Evolutionary conservation across 2,888 invertebrate genomes (phyloP), one percentile per base, ranked within the genome.

Genomic region (Caenorhabditis sp.): DNA sequence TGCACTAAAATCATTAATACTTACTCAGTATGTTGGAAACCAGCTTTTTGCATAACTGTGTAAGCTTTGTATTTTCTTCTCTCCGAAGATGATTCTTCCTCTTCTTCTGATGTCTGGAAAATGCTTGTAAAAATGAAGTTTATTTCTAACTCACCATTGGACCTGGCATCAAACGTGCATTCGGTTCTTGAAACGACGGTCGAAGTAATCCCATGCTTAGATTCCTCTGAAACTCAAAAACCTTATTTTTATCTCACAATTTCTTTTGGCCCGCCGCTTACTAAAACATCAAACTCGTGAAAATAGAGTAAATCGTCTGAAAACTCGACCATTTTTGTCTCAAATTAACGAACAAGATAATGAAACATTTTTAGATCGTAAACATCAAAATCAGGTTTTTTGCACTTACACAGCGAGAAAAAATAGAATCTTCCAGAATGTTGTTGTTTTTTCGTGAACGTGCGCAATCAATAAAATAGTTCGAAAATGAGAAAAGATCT

Each of bases 11-110:
- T n/a, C n/a, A n/a, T n/a, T n/a, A n/a, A n/a, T n/a, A 68, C 79
- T 58, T 23, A 84, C 85, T 85, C 85, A 21, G 85, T 85, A 59
- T 85, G 85, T 60, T 85, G 85, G 61, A 85, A 85, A 52, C 85
- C 85, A 12, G 81, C 76, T 17, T 83, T 68, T 66, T 85, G 85
- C 83, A 85, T 85, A 1, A 85, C 84, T 1, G 85, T 85, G 65
- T 85, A 85, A 20, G 84, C 81, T 59, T 85, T 83, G 73, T 85
- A 85, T 27, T 82, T 67, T 52, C 84, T 72, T 56, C 81, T 63
- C 31, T 78, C 80, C 3, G 75, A 66, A 25, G 80, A 71, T 27
- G 76, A 72, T 64, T 78, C 82, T 36, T 83, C 83, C 20, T 83
- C 83, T 26, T 78, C 77, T 61, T 81, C 81, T 7, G 80, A 78